Evolutionary conservation across 2,797 vertebrate genomes (phyloP).

Genomic region (Propithecus deckenii): DNA sequence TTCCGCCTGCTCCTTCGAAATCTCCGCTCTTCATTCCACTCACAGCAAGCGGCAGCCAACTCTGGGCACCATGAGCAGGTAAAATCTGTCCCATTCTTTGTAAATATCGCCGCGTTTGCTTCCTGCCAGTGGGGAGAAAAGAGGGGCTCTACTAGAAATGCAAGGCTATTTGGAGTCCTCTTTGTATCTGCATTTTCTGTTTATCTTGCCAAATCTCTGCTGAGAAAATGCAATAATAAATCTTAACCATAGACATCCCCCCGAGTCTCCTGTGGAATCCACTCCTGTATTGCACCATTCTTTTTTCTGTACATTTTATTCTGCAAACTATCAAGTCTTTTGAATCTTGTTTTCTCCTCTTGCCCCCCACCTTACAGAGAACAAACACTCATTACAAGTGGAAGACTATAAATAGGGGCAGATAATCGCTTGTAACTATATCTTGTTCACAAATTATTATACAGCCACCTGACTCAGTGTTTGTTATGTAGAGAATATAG

Average conservation of each 20-base stretch:
- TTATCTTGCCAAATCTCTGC: conserved; percentile 47
- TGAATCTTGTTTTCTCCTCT: not conserved
- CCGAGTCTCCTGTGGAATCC: not conserved
- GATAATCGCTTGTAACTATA: not conserved
- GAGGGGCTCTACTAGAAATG: not conserved
- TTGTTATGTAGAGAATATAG: not conserved
- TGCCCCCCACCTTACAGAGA: not conserved
- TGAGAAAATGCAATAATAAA: not conserved
- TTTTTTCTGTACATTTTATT: conserved; percentile 14
- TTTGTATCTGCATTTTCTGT: not conserved
- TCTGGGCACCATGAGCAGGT: conserved; percentile 89
- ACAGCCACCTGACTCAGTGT: not conserved
- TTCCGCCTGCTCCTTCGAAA: conserved; percentile 83
- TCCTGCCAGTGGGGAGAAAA: conserved; percentile 60
- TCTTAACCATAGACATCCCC: not conserved
- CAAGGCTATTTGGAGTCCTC: not conserved
- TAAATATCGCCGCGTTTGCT: conserved; percentile 32
- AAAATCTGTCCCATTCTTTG: conserved; percentile 75
- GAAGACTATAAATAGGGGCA: not conserved
- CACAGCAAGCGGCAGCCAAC: conserved; percentile 82
- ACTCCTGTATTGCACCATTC: not conserved
- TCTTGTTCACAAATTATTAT: not conserved
- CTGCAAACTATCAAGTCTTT: not conserved
- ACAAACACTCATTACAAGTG: not conserved
- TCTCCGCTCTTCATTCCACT: conserved; percentile 83